phyloP scores from a whole-genome alignment of 1,140 invertebrate species.

The Gonatopus flavifemur region DNA sequence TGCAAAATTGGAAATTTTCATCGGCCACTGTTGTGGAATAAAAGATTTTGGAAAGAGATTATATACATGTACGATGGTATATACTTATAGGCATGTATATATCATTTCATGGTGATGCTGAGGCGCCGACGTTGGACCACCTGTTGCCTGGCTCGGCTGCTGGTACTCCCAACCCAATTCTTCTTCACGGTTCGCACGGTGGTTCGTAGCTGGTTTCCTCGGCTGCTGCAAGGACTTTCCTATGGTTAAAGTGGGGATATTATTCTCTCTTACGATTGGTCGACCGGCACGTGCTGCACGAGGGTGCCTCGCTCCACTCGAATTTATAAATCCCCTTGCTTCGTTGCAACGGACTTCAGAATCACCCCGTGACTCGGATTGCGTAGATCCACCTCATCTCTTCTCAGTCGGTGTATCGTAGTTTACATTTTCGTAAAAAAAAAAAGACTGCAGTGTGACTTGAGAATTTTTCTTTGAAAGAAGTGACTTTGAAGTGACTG shows the following conservation, averaged over 20 bases:
- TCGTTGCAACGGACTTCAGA: slow-evolving; percentile 39
- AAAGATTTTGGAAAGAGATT: too few relatives aligned
- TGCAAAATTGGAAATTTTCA: too few relatives aligned
- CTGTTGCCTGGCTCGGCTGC: slow-evolving; percentile 42
- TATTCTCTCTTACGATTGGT: slow-evolving; percentile 36
- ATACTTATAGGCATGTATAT: too few relatives aligned
- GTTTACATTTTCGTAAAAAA: too few relatives aligned
- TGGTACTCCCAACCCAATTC: too few relatives aligned
- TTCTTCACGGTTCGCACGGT: too few relatives aligned
- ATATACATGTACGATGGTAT: too few relatives aligned
- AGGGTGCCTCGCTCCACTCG: slow-evolving; percentile 48
- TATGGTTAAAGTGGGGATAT: slow-evolving; percentile 25
- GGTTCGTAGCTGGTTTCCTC: slow-evolving; percentile 16
- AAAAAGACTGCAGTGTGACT: neutral
- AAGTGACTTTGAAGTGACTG: neutral
- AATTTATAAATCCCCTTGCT: slow-evolving; percentile 50
- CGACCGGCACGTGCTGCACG: slow-evolving; percentile 51
- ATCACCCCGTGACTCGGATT: slow-evolving; percentile 30
- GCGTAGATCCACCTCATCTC: too few relatives aligned
- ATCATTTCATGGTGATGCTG: too few relatives aligned
- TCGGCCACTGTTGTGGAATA: too few relatives aligned
- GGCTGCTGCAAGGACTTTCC: slow-evolving; percentile 5
- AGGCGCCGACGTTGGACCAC: slow-evolving; percentile 50
- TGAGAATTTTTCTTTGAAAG: neutral
- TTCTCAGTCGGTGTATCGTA: too few relatives aligned